Conservation (phyloP, 2,113 vertebrate species). For the Gymnocephalus cernua region DNA sequence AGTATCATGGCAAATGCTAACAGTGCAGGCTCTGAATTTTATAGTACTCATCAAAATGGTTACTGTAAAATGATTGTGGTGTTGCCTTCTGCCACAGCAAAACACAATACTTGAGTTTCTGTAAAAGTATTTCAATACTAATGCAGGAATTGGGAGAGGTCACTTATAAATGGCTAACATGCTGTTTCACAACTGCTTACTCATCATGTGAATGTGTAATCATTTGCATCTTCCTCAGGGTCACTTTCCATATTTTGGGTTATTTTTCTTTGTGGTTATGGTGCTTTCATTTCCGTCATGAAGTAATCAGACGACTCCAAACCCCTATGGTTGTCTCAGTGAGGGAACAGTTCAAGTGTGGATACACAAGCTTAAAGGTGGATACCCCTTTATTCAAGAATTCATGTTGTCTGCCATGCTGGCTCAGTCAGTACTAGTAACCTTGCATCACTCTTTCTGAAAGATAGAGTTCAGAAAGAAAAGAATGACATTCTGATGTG, state of each 20-base stretch:
- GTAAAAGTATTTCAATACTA: background rate
- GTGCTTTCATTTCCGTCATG: slow-evolving; percentile 30
- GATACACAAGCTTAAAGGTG: background rate
- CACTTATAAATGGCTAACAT: slow-evolving; percentile 17
- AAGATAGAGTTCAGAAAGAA: slow-evolving; percentile 10
- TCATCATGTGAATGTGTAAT: slow-evolving; percentile 55
- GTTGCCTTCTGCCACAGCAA: background rate
- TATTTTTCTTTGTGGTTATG: slow-evolving; percentile 11
- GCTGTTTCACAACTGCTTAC: slow-evolving; percentile 54
- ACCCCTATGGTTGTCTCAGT: slow-evolving; percentile 2
- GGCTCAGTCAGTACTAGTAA: background rate
- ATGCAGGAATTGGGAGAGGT: slow-evolving; percentile 6
- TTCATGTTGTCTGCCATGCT: background rate
- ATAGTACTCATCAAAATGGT: background rate
- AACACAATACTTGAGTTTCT: background rate
- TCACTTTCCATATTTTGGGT: slow-evolving; percentile 14
- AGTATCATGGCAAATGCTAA: background rate
- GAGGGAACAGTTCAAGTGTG: background rate
- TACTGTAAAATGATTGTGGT: background rate
- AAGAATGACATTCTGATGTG: background rate
- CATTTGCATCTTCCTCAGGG: slow-evolving; percentile 44
- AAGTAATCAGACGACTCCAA: background rate
- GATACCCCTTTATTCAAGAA: slow-evolving; percentile 5
- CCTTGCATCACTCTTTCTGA: background rate
- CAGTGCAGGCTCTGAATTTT: background rate